Evolutionary conservation across 2,113 vertebrate species (phyloP).

Genomic region (Pangasianodon hypophthalmus): DNA sequence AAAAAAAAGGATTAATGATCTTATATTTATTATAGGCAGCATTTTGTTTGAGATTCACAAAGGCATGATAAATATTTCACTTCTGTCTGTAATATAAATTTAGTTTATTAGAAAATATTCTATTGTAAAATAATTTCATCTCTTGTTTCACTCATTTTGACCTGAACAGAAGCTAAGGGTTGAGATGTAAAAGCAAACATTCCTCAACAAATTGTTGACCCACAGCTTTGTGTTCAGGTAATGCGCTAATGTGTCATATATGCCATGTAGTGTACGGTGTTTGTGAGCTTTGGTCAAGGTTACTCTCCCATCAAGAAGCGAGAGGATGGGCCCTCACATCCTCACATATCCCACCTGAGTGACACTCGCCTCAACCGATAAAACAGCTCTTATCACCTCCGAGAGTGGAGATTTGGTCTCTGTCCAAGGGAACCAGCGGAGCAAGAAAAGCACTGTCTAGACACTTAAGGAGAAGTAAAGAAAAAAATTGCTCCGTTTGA

Average conservation of each 20-base stretch:
- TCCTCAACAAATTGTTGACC: slow-evolving; percentile 8
- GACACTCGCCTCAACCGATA: slow-evolving; percentile 78
- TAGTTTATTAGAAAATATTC: not conserved
- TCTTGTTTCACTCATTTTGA: not conserved
- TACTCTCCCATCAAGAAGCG: slow-evolving; percentile 56
- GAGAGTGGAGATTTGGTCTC: slow-evolving; percentile 77
- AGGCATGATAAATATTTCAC: not conserved
- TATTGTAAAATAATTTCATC: not conserved
- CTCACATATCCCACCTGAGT: slow-evolving; percentile 71
- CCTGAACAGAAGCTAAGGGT: not conserved
- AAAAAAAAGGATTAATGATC: not conserved
- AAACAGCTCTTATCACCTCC: slow-evolving; percentile 76
- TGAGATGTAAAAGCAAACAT: not conserved
- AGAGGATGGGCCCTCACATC: slow-evolving; percentile 65
- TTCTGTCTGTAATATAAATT: not conserved
- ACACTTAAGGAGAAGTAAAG: slow-evolving; percentile 79
- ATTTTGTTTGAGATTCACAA: not conserved
- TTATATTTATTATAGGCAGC: not conserved
- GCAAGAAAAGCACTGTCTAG: slow-evolving; percentile 81
- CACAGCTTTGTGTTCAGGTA: not conserved
- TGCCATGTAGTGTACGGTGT: slow-evolving; percentile 3
- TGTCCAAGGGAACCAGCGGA: slow-evolving; percentile 77
- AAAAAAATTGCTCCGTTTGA: slow-evolving; percentile 75
- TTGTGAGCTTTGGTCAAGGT: slow-evolving; percentile 59
- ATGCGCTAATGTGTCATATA: not conserved